Conservation (phyloP, 2,113 vertebrate species). For the Catharus minimus region DNA sequence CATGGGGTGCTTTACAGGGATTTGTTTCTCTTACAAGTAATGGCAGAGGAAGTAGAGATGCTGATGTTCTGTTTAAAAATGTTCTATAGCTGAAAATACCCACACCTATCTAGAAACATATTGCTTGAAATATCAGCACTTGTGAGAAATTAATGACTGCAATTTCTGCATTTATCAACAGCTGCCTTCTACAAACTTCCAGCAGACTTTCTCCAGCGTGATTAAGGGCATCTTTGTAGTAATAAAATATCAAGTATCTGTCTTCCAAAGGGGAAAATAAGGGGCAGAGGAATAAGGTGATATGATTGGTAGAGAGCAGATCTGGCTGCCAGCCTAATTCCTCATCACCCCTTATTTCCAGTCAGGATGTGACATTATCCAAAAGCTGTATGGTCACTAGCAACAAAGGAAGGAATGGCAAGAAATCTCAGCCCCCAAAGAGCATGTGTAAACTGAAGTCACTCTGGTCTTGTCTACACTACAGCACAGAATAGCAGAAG, state of each 20-base stretch:
- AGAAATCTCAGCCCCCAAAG: not conserved
- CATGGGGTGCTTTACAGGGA: not conserved
- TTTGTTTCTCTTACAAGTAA: not conserved
- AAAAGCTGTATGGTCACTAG: not conserved
- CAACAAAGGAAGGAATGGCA: not conserved
- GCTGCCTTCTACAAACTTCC: not conserved
- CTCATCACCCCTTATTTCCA: not conserved
- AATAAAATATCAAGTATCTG: not conserved
- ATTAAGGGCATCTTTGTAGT: not conserved
- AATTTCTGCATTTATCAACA: not conserved
- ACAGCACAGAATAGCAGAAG: not conserved
- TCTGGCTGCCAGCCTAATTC: not conserved
- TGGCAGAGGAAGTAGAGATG: not conserved
- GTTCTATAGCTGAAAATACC: not conserved
- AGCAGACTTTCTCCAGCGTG: not conserved
- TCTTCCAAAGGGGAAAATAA: not conserved
- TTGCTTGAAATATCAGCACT: not conserved
- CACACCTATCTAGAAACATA: not conserved
- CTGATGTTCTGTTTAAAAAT: not conserved
- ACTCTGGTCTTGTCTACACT: not conserved
- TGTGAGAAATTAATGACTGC: not conserved
- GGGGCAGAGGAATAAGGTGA: not conserved
- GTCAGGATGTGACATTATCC: not conserved
- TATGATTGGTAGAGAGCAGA: not conserved
- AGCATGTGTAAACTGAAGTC: accelerated